Evolutionary conservation across 2,797 vertebrate species (phyloP), one percentile per base, ranked within the genome.

Genomic region (Halcyon badia): DNA sequence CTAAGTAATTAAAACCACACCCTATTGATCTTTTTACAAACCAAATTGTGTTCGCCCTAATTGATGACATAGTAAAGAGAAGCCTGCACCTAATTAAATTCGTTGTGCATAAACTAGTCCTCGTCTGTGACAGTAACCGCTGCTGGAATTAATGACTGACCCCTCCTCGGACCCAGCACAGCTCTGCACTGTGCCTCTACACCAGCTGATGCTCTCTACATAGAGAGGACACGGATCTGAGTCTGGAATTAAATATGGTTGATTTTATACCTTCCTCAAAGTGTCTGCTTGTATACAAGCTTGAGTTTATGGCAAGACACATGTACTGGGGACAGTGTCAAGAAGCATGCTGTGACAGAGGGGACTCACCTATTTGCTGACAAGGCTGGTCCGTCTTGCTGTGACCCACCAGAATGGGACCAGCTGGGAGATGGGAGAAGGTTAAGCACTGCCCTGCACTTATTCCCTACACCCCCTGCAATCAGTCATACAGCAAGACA

Each of bases 21-120:
- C 90, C 78, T 92, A 90, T 62, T 93, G 96, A 97, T 97, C 39
- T 39, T 94, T 83, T 93, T 84, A 94, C 94, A 94, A 94, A 94
- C 79, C 37, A 35, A 65, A 71, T 5, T 84, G 73, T 80, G 56
- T 83, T 94, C 9, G 1, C n/a, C 5, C 48, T 93, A 94, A 95
- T 93, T 89, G 83, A 93, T 81, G 85, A 89, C 89, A 72, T 10
- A 79, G 85, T 68, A 33, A 90, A 86, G 64, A 89, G 91, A 92
- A 97, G 65, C 65, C 56, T 75, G 69, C 51, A 72, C 39, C 41
- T 94, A 92, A 96, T 95, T 94, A 91, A 87, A 91, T 68, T 54
- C 3, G 0, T 46, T 86, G 65, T 68, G 58, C 41, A 61, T 87
- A 94, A 95, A 92, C 54, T 33, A 52, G 42, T 70, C 65, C 18